Conservation (phyloP, 2,888 invertebrate species). For the Caenorhabditis sp. region DNA sequence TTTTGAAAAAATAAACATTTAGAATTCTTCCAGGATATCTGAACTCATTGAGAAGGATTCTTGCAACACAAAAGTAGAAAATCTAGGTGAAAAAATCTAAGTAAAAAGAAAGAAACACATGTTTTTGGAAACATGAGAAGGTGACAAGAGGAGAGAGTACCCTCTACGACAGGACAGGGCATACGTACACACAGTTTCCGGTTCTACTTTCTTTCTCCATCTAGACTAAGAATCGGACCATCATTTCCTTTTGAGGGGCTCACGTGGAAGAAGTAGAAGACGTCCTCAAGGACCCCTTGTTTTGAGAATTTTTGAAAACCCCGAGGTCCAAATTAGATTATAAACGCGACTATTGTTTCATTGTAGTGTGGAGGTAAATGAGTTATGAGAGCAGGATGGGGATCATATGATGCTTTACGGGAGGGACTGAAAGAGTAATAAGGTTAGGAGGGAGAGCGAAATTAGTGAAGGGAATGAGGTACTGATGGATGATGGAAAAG, state of each 20-base stretch:
- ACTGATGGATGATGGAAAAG: no score
- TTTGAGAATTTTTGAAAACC: background rate
- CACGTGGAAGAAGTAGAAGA: background rate
- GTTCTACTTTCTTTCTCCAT: background rate
- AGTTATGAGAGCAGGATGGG: background rate
- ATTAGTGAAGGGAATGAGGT: background rate
- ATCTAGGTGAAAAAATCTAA: background rate
- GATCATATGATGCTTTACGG: no score
- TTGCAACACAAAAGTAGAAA: background rate
- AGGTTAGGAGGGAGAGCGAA: background rate
- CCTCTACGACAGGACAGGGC: background rate
- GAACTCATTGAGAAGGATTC: no score
- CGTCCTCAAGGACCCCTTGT: background rate
- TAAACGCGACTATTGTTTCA: background rate
- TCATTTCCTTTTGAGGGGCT: background rate
- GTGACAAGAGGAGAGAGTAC: slow-evolving; percentile 35
- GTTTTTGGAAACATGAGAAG: slow-evolving; percentile 50
- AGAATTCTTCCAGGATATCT: no score
- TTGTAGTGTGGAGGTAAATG: background rate
- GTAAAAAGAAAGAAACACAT: slow-evolving; percentile 36
- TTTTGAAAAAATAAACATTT: no score
- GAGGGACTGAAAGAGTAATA: background rate
- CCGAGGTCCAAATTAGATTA: background rate
- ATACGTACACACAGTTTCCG: slow-evolving; percentile 3
- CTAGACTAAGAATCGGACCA: background rate